Evolutionary conservation across 2,797 vertebrate species (phyloP), one percentile per base, ranked within the genome.

Genomic region (Microctenopoma stevenorrisi): DNA sequence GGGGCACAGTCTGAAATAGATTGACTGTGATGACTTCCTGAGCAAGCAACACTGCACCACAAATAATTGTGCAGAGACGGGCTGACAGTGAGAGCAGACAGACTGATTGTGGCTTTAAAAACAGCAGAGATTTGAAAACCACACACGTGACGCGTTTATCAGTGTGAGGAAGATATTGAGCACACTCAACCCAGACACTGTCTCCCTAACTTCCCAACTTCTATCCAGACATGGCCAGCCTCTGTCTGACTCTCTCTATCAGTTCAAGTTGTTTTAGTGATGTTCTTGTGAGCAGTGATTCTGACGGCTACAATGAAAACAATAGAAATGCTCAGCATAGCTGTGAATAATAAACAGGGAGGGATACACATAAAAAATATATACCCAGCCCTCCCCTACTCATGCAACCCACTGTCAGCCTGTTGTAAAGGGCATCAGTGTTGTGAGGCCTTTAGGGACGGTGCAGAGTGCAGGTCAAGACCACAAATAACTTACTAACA

Each of bases 11-110:
- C 50, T 69, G 57, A 55, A 71, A 64, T 14, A 59, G 47, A 74
- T 4, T 33, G 67, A n/a, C 52, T 49, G 63, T 58, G 69, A 81
- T 56, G 67, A 67, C 64, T 85, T 78, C 79, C 69, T 72, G 43
- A 71, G 70, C 65, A 67, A 54, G 59, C 55, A 55, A n/a, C 33
- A 5, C 37, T 33, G 40, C 55, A 49, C 53, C 60, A 33, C 67
- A 28, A 58, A 73, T 22, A 0, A n/a, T 55, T 22, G 13, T 51
- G 55, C 30, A 14, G 61, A 71, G 49, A 54, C 56, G 44, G 63
- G 60, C 62, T 44, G 57, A 40, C 40, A 35, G 30, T 28, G 56
- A 53, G 44, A 51, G 38, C 38, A 55, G 33, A 57, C 38, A 48
- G 61, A 15, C 37, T 28, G 18, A 49, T 40, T 35, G 44, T 28